These are phyloP conservation scores for Gavia stellata DNA, from an alignment of 2,113 vertebrate genomes.

Conservation along the genomic window DNA sequence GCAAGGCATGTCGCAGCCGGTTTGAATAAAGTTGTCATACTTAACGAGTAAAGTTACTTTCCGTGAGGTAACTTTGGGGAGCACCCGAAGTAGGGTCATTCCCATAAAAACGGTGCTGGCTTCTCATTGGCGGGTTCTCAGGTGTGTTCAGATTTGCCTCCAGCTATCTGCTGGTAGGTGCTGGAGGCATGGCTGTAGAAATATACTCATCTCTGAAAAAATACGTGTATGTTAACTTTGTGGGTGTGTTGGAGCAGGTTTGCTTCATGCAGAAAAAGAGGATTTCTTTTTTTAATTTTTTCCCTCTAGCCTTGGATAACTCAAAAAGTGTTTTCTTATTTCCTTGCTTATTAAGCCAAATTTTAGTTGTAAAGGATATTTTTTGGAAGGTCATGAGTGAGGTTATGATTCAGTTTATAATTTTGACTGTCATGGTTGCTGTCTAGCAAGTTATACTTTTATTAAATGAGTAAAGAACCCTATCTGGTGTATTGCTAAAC, in stretches of 20 bases:
- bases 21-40: accelerated
- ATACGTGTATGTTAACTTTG: accelerated
- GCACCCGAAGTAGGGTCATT: no score
- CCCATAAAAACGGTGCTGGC: not conserved
- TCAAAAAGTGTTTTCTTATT: not conserved
- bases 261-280: not conserved
- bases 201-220: not conserved
- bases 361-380: not conserved
- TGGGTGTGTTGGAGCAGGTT: not conserved
- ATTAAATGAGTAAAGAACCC: not conserved
- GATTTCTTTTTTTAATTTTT: not conserved
- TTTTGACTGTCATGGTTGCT: not conserved
- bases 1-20: accelerated
- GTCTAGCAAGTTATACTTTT: not conserved
- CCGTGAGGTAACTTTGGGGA: not conserved
- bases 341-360: not conserved
- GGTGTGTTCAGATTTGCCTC: not conserved
- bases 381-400: not conserved
- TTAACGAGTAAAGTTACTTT: accelerated
- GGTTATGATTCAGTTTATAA: not conserved
- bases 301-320: accelerated
- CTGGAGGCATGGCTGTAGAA: not conserved
- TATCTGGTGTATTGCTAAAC: not conserved
- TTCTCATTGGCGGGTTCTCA: accelerated
- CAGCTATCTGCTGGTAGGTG: not conserved